Percentiles rank a stretch among this genome's conserved stretches.
These are phyloP conservation scores for Synanthedon formicaeformis DNA, from an alignment of 2,888 invertebrate species.

Conservation along the genomic window DNA sequence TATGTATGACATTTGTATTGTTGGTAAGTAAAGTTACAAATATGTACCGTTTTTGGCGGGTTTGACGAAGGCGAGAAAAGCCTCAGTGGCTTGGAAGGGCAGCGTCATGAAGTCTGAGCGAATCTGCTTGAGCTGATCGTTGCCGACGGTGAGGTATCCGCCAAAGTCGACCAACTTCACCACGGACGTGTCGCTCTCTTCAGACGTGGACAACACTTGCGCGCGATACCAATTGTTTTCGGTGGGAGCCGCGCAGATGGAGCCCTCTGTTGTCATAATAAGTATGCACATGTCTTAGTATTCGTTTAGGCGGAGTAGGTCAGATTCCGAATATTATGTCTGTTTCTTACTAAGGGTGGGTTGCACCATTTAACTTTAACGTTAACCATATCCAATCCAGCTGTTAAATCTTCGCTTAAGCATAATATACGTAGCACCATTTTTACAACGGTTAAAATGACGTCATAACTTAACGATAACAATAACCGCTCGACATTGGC, in stretches of 20 bases:
- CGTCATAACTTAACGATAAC: too few species aligned
- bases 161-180: constrained; percentile 96
- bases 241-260: constrained; percentile 89
- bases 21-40: constrained; percentile 4
- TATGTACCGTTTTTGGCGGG: constrained; percentile 80
- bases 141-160: constrained; percentile 86
- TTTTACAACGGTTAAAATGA: too few species aligned
- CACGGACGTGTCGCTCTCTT: constrained; percentile 78
- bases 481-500: too few species aligned
- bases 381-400: too few species aligned
- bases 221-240: constrained; percentile 91
- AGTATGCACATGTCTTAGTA: too few species aligned
- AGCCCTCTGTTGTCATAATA: constrained; percentile 72
- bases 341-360: too few species aligned
- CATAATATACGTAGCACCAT: too few species aligned
- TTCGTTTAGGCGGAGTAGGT: too few species aligned
- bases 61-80: constrained; percentile 89
- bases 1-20: constrained; percentile 1
- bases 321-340: too few species aligned
- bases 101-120: constrained; percentile 92
- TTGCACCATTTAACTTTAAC: too few species aligned
- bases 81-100: constrained; percentile 98
- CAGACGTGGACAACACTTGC: constrained; percentile 79
- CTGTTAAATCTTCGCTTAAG: too few species aligned
- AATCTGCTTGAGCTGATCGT: constrained; percentile 87